Conservation (phyloP, 2,113 vertebrate genomes). For the Petrocephalus microphthalmus region DNA sequence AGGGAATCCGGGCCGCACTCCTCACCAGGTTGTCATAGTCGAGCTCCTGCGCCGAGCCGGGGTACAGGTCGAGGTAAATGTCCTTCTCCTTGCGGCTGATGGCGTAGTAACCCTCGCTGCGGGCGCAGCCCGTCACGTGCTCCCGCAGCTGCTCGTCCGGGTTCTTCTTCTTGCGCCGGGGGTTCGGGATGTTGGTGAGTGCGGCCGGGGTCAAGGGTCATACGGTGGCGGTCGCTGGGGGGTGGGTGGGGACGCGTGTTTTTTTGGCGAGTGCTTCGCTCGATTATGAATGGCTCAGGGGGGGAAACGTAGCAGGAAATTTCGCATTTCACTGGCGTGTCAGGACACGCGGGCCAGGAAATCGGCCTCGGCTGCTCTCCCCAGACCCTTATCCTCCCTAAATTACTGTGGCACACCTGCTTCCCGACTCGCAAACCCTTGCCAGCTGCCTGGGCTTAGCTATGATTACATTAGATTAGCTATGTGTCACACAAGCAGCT, state of each 20-base stretch:
- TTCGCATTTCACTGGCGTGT: not conserved
- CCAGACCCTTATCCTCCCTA: not conserved
- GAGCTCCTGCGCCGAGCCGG: slow-evolving; percentile 68
- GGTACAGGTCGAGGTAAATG: slow-evolving; percentile 80
- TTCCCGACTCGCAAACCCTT: not conserved
- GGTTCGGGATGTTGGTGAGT: slow-evolving; percentile 85
- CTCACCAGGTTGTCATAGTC: slow-evolving; percentile 71
- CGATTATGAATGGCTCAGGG: not conserved
- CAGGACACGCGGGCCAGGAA: not conserved
- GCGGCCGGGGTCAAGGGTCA: slow-evolving; percentile 64
- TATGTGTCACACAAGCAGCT: not conserved
- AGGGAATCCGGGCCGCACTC: not conserved
- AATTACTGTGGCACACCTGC: not conserved
- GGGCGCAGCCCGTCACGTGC: slow-evolving; percentile 79
- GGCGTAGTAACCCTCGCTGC: slow-evolving; percentile 86
- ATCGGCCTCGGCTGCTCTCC: not conserved
- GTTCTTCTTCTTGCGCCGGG: slow-evolving; percentile 71
- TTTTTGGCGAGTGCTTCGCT: not conserved
- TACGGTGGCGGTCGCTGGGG: not conserved
- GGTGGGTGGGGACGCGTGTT: not conserved
- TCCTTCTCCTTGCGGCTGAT: slow-evolving; percentile 92
- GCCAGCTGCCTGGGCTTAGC: not conserved
- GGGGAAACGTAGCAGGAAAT: not conserved
- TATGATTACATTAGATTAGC: no score
- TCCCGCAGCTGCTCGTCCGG: slow-evolving; percentile 67